Percentiles rank a stretch among this genome's conserved stretches.
Evolutionary conservation across 1,140 invertebrate species (phyloP).

Genomic region (Agrypnia vestita): DNA sequence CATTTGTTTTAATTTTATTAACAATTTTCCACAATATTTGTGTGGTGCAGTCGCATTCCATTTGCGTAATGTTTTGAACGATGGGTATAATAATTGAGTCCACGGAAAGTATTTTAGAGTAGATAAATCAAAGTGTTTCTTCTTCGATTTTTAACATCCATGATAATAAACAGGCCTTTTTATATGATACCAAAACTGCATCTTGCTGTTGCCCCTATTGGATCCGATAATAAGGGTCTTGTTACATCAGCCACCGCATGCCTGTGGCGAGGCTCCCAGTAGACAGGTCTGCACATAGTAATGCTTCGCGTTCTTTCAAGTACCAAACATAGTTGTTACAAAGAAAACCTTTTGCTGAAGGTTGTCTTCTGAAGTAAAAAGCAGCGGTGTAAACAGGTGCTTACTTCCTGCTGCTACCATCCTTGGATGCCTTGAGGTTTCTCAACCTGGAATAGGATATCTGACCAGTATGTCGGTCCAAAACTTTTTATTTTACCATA

Average conservation of each 20-base stretch:
- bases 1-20: too few relatives aligned
- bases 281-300: not conserved
- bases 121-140: too few relatives aligned
- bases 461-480: not conserved
- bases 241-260: slow-evolving; percentile 26
- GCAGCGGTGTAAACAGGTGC: slow-evolving; percentile 18
- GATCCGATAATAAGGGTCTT: slow-evolving; percentile 22
- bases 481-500: not conserved
- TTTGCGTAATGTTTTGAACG: too few relatives aligned
- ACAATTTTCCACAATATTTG: too few relatives aligned
- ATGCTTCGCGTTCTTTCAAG: not conserved
- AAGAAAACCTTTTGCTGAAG: not conserved
- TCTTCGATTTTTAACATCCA: not conserved
- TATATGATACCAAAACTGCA: not conserved
- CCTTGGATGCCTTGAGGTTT: not conserved
- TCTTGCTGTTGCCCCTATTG: not conserved
- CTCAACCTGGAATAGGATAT: not conserved
- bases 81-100: too few relatives aligned
- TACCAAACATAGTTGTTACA: not conserved
- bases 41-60: too few relatives aligned
- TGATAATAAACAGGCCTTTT: not conserved
- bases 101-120: too few relatives aligned
- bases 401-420: slow-evolving; percentile 15
- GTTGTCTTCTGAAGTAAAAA: not conserved
- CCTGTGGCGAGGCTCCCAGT: not conserved